A percentile compares a stretch with the other conserved stretches of the same genome.
phyloP scores from a whole-genome alignment of 2,888 invertebrate species.

The Arrhopalites spinosus region DNA sequence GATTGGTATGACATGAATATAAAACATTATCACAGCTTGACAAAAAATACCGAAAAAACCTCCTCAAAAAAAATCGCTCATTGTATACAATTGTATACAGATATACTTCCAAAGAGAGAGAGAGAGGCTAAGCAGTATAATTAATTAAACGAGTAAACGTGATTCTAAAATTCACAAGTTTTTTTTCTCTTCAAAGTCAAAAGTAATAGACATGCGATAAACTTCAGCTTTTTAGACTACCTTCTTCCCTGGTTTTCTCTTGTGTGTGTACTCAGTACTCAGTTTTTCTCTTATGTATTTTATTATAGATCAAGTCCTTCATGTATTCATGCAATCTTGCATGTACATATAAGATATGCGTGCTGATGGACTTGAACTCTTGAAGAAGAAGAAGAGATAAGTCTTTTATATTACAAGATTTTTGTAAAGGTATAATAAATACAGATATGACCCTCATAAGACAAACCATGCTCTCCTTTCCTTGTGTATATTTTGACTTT shows the following conservation, averaged over 20 bases:
- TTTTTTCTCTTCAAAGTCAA: neutral
- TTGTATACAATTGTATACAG: neutral
- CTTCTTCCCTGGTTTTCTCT: no score
- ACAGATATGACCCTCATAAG: no score
- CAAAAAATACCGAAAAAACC: neutral
- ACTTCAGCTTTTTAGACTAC: neutral
- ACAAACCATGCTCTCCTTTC: no score
- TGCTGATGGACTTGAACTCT: no score
- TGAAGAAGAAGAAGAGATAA: no score
- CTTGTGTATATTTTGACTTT: no score
- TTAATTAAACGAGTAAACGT: conserved; percentile 8
- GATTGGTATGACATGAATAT: conserved; percentile 4
- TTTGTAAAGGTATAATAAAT: no score
- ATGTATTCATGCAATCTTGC: neutral
- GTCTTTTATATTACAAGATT: no score
- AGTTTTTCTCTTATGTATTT: neutral
- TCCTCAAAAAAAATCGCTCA: neutral
- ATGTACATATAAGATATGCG: neutral
- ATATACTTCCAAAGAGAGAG: neutral
- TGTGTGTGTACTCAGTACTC: no score
- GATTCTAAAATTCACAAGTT: conserved; percentile 13
- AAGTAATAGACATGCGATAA: conserved; percentile 5
- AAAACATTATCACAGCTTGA: conserved; percentile 5
- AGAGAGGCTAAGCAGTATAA: neutral
- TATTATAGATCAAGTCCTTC: neutral